Base-by-base conservation (phyloP, 2,888 invertebrate genomes). In the Catocala nupta region DNA sequence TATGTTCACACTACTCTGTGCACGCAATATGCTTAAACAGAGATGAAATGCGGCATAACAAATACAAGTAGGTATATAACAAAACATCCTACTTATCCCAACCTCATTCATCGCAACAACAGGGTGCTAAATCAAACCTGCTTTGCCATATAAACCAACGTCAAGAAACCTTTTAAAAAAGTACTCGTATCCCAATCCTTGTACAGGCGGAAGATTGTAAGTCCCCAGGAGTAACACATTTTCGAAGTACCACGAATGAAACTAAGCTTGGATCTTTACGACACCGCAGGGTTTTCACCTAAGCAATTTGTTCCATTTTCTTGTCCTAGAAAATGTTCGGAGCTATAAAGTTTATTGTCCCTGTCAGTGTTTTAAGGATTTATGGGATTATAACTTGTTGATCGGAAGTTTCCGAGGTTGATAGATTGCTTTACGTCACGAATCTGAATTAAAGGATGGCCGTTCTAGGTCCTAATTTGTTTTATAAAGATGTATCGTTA, bases 221-320 rank as follows among this genome's bases (percentile, higher is more conserved):
- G 68, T 70, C 71, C 85, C 80, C 75, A 49, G 59, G 84, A 79
- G 84, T 71, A 82, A 83, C 81, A 85, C 82, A 84, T 85, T 84
- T 85, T 77, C 78, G 70, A 83, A 84, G 78, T 82, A 80, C 77
- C 74, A 75, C 75, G 77, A 80, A 81, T 81, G 76, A 83, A 84
- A 84, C 84, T 85, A 80, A 81, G 82, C 84, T 77, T 65, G 81
- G 76, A 82, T 85, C 83, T 88, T 87, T 89, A 89, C 84, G 85
- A 82, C 80, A 81, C 89, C 86, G 71, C 77, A 59, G 89, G 88
- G 89, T 84, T 81, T 87, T 84, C 83, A 87, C 87, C 86, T 86
- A 79, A 77, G 81, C 84, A 82, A 85, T 85, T 85, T 84, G 81
- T 83, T 82, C 80, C 71, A 77, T 75, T 80, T 80, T 77, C 78